phyloP scores from a whole-genome alignment of 2,113 vertebrate species.

The Phalacrocorax carbo region DNA sequence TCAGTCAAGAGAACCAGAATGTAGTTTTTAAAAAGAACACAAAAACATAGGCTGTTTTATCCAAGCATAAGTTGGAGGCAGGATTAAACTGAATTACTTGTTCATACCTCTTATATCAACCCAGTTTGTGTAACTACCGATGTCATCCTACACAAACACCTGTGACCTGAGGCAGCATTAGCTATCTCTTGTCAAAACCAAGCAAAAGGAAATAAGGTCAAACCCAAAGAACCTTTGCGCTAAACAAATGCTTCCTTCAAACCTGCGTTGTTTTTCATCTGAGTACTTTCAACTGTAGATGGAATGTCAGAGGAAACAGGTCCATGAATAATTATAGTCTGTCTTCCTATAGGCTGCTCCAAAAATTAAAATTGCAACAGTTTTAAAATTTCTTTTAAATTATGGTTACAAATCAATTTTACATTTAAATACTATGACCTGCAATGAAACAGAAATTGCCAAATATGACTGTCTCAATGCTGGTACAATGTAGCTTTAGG shows the following conservation, averaged over 20 bases:
- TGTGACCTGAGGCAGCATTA: neutral
- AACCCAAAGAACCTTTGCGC: neutral
- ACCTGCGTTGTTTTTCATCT: neutral
- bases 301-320: neutral
- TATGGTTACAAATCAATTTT: neutral
- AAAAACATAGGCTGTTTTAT: neutral
- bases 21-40: neutral
- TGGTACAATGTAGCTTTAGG: neutral
- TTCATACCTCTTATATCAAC: neutral
- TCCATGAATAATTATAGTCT: neutral
- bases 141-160: neutral
- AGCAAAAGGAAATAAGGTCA: neutral
- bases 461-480: neutral
- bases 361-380: neutral
- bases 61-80: neutral
- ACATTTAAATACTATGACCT: neutral
- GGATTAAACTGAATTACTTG: neutral
- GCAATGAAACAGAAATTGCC: neutral
- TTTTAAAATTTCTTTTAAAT: neutral
- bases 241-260: neutral
- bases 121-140: neutral
- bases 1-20: neutral
- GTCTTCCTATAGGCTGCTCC: neutral
- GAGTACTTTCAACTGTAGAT: neutral
- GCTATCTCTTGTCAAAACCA: neutral